Evolutionary conservation across 2,797 vertebrate genomes (phyloP), one percentile per base, ranked within the genome.

Genomic region (Pygocentrus nattereri): DNA sequence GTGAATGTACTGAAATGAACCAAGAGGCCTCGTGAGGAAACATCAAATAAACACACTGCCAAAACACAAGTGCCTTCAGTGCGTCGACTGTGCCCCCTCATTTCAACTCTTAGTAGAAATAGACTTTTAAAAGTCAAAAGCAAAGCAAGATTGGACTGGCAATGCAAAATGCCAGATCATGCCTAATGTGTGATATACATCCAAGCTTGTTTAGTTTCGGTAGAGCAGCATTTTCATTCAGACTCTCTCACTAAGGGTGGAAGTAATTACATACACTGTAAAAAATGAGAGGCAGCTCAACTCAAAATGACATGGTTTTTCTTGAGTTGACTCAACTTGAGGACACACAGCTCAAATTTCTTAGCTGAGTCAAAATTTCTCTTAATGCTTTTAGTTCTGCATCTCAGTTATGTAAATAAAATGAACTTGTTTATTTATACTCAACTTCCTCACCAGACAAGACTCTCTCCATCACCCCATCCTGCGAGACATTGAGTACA

Each of bases 21-120:
- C 4, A 30, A 56, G 70, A 38, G 50, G 19, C 70, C 70, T 54
- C 27, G 5, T 50, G 47, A 56, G 71, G 10, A 71, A 74, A 34
- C 71, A 23, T 74, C 18, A 74, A 56, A 56, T 38, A 34, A 50
- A 19, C 47, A 72, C 69, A 65, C 18, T n/a, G 62, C 31, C 62
- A 65, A 65, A 65, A 41, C 18, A n/a, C 31, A 12, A 38, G 62
- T 21, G 62, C 19, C 62, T 23, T 68, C 65, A 44, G 8, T 15
- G 38, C 5, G 4, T 1, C 44, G 19, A 44, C 65, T 68, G 19
- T 13, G 27, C 13, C 62, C 65, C 34, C 31, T 65, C 62, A 65
- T 65, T 21, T 65, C 18, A 62, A 38, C 47, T 72, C 49, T 30
- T 30, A 50, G 25, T 47, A 41, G 15, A 47, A 47, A 27, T 25